Base-by-base conservation (phyloP, 2,113 vertebrate species). In the Hirundichthys speculiger region DNA sequence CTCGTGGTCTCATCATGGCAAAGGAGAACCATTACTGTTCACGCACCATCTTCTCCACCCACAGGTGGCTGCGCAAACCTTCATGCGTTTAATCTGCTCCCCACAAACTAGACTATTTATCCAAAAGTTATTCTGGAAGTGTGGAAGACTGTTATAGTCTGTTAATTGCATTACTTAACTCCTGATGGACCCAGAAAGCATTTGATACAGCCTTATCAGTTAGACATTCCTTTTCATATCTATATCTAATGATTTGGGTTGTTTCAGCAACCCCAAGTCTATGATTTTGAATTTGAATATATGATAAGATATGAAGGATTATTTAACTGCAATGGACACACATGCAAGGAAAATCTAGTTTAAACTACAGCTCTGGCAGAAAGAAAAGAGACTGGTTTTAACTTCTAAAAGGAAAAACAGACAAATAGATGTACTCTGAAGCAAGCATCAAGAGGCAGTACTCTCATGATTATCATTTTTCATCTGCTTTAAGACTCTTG, bases 401-500 rank as follows among this genome's bases (percentile, higher is more conserved):
- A 83, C 88, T 86, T 79, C 62, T 81, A 64, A 78, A 64, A 75
- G 55, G 53, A 81, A 82, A 82, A 73, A 74, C 49, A 81, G 64
- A 75, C 67, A 80, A 84, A 84, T 79, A 85, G 70, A 77, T 64
- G 63, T 22, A 51, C 64, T 78, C 57, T 82, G 74, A 85, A 83
- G 76, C 75, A 62, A 71, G 63, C 78, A 80, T 86, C 75, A 82
- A 82, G 69, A 79, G 74, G 64, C 74, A 65, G 20, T 41, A 51
- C 56, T 77, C 77, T 84, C 55, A 30, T 80, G 78, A 88, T 89
- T 86, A 87, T 77, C 82, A 61, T 73, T 75, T 80, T 87, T 86
- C 74, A 87, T 83, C 61, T 86, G 62, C 66, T 85, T 79, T 85
- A 88, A 77, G 66, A 85, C 64, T 83, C 76, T 77, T 78, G 56